Evolutionary conservation across 2,113 vertebrate genomes (phyloP).

Genomic region (Macroglossus sobrinus): DNA sequence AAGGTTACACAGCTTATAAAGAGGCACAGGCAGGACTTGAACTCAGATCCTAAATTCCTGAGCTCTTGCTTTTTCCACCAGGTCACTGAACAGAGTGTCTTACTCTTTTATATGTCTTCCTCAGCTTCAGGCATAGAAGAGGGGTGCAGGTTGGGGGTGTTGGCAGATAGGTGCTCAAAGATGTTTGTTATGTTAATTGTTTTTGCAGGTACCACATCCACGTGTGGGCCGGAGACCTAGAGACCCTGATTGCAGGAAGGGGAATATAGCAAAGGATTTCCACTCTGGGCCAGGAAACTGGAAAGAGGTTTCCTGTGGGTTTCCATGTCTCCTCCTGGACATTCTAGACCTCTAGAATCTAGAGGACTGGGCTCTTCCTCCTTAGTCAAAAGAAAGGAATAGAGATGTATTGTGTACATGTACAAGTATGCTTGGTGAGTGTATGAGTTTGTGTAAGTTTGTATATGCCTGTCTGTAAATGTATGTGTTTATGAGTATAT

Average conservation of each 20-base stretch:
- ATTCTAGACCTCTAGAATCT: not conserved
- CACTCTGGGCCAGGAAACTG: not conserved
- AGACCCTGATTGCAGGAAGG: not conserved
- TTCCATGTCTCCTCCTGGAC: not conserved
- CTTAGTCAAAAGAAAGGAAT: conserved; percentile 1
- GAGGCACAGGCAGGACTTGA: conserved; percentile 4
- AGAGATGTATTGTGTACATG: not conserved
- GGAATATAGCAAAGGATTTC: not conserved
- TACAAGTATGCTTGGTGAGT: not conserved
- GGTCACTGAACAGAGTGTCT: not conserved
- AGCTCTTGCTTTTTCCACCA: not conserved
- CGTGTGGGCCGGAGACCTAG: not conserved
- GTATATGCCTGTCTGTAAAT: not conserved
- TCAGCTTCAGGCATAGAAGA: not conserved
- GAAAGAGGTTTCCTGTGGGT: not conserved
- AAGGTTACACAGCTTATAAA: not conserved
- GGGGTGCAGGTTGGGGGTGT: not conserved
- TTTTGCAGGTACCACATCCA: not conserved
- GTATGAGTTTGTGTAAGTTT: not conserved
- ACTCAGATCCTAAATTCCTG: not conserved
- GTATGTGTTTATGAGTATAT: not conserved
- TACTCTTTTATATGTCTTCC: not conserved
- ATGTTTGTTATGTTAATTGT: not conserved
- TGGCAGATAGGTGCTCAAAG: not conserved
- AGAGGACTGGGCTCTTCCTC: not conserved